A percentile compares a stretch with the other conserved stretches of the same genome.
phyloP scores from a whole-genome alignment of 2,113 vertebrate genomes.

The Psilopogon haemacephalus region DNA sequence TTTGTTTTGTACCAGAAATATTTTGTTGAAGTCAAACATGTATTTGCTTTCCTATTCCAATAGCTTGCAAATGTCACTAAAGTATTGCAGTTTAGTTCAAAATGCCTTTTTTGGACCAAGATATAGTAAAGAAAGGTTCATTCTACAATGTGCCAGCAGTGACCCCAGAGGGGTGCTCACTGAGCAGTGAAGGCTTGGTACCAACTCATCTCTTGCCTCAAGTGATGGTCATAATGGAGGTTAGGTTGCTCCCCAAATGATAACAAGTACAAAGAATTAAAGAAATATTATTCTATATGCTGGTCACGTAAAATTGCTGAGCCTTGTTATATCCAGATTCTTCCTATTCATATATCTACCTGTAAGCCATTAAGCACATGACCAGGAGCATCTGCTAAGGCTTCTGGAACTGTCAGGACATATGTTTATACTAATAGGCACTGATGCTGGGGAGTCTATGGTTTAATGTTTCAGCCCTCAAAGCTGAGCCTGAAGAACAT shows the following conservation, averaged over 20 bases:
- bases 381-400: neutral
- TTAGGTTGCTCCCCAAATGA: neutral
- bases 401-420: neutral
- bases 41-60: neutral
- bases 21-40: neutral
- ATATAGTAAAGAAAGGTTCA: neutral
- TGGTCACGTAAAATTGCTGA: neutral
- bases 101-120: neutral
- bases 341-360: neutral
- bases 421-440: neutral
- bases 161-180: neutral
- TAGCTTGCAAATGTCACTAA: neutral
- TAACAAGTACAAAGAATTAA: neutral
- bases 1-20: neutral
- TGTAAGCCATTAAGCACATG: neutral
- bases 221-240: fast-evolving
- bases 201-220: neutral
- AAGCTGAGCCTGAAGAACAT: neutral
- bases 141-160: neutral
- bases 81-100: neutral
- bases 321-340: neutral
- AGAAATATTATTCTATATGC: neutral
- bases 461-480: neutral
- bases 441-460: neutral
- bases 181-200: neutral